Conservation (phyloP, 2,888 invertebrate species). For the Macrosiphum euphorbiae region DNA sequence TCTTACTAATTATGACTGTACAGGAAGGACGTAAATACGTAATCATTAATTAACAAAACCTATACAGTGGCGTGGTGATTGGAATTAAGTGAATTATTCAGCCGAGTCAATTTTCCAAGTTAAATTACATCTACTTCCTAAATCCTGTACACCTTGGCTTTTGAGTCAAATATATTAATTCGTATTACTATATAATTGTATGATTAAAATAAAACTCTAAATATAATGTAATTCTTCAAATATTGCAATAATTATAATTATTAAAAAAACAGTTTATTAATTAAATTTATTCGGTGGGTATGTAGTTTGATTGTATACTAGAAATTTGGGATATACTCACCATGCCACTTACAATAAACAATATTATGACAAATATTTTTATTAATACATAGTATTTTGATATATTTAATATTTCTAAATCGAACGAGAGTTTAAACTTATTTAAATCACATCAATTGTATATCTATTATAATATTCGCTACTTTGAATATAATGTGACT, state of each 20-base stretch:
- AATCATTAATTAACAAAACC: not conserved
- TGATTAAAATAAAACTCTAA: not conserved
- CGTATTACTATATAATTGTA: not conserved
- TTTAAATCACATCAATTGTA: not conserved
- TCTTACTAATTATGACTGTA: not conserved
- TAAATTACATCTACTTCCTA: not conserved
- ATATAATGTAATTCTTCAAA: not conserved
- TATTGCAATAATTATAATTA: not conserved
- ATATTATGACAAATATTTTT: not conserved
- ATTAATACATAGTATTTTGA: not conserved
- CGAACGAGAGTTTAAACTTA: too few relatives aligned
- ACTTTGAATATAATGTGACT: not conserved
- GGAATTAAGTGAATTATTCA: not conserved
- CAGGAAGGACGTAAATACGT: not conserved
- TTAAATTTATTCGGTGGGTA: not conserved
- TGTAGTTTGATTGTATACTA: not conserved
- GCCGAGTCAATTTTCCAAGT: not conserved
- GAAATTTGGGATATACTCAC: not conserved
- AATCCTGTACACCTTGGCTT: not conserved
- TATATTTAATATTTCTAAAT: not conserved
- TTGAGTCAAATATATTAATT: not conserved
- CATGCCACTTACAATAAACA: not conserved
- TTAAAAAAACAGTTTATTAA: not conserved
- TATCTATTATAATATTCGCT: not conserved
- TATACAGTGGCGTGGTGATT: not conserved